phyloP scores from a whole-genome alignment of 2,888 invertebrate species.

The Rhagonycha lutea region DNA sequence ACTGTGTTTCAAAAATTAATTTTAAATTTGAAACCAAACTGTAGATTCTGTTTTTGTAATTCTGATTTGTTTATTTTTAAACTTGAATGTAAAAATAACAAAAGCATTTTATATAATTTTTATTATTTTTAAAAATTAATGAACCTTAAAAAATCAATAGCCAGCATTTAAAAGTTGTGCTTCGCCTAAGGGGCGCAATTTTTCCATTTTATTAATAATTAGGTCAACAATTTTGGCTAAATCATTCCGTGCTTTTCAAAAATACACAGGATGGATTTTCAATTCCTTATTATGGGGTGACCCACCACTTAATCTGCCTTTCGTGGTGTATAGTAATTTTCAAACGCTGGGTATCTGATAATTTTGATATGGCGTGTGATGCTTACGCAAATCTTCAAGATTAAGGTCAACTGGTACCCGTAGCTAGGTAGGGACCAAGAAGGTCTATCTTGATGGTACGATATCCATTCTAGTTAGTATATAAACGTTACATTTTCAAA shows the following conservation, averaged over 20 bases:
- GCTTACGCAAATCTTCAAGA: constrained; percentile 3
- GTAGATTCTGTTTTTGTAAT: background rate
- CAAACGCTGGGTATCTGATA: background rate
- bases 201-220: background rate
- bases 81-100: background rate
- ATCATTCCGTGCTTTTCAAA: background rate
- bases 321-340: background rate
- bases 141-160: background rate
- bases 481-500: constrained; percentile 9
- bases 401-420: constrained; percentile 22
- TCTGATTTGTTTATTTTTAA: background rate
- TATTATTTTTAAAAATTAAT: background rate
- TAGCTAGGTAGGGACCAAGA: constrained; percentile 17
- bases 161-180: background rate
- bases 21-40: background rate
- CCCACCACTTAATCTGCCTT: background rate
- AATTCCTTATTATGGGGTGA: background rate
- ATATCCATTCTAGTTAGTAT: constrained; percentile 3
- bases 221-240: background rate
- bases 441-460: background rate
- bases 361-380: background rate
- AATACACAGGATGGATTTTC: background rate
- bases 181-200: background rate
- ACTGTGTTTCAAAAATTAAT: background rate
- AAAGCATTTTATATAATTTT: background rate